Base-by-base conservation (phyloP, 2,888 invertebrate species). In the Mimachlamys varia region DNA sequence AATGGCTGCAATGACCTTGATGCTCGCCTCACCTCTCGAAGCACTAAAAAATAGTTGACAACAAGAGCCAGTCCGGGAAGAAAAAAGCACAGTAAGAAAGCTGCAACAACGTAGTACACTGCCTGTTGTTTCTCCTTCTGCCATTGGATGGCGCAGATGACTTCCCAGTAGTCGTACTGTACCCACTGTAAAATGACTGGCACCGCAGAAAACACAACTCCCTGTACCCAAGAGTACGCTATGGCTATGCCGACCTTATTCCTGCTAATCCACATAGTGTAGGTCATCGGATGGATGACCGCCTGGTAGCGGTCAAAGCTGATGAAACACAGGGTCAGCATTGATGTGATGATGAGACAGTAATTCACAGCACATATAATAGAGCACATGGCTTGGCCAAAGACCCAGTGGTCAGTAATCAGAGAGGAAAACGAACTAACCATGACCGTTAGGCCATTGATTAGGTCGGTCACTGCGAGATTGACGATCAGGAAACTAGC, bases 121-220 rank as follows among this genome's bases (percentile, higher is more conserved):
- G 95, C 94, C 5, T 92, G 62, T 5, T 92, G 62, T 27, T 93
- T 90, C 58, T 95, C 92, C 12, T 91, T 89, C 38, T 94, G 94
- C 96, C 96, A 96, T 88, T 95, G 94, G 62, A 96, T 96, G 4
- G 96, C 96, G 92, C 96, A 96, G 19, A 96, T 94, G 7, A 94
- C 95, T 89, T 96, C 96, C 96, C 96, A 96, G 93, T 96, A 96
- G 92, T 96, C 96, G 91, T 95, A 96, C n/a, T 94, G 91, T 0
- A 96, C 93, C 96, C 96, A 96, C 55, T 93, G 89, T 12, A 93
- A 88, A 5, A 94, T 58, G 12, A 95, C 91, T 0, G 96, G 96
- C 1, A 94, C 93, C n/a, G 93, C 88, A 0, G 95, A 94, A 90
- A 96, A 96, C 10, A 91, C 91, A 2, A 95, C n/a, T 12, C 96